These are phyloP conservation scores for Caranx melampygus DNA, from an alignment of 2,113 vertebrate species.

Conservation along the genomic window DNA sequence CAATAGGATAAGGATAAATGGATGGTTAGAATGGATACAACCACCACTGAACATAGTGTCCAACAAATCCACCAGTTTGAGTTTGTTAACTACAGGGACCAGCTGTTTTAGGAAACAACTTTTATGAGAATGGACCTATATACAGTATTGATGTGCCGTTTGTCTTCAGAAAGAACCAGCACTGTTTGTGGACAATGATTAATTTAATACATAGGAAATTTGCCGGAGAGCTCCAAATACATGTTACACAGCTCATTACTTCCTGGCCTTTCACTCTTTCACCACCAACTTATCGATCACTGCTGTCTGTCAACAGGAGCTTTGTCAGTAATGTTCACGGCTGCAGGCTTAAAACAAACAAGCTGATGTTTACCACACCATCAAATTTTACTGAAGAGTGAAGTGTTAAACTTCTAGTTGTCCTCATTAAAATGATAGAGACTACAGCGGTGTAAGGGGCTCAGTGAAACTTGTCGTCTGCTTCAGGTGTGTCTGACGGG, in stretches of 20 bases:
- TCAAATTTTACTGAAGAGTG: conserved; percentile 1
- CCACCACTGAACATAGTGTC: not conserved
- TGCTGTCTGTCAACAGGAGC: conserved; percentile 3
- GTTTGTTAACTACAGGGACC: not conserved
- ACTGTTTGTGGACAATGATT: not conserved
- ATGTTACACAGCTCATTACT: not conserved
- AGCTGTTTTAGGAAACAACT: not conserved
- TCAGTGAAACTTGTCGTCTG: not conserved
- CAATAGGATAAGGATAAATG: not conserved
- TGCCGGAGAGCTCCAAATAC: not conserved
- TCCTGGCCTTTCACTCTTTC: not conserved
- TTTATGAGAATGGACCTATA: not conserved
- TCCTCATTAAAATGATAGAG: not conserved
- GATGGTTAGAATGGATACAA: not conserved
- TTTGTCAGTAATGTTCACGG: not conserved
- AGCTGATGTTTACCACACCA: conserved; percentile 9
- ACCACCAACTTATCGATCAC: not conserved
- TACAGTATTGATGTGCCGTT: not conserved
- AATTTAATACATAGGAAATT: not conserved
- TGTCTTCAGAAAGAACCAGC: not conserved
- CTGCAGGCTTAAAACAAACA: not conserved
- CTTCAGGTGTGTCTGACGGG: not conserved
- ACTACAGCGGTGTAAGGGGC: too few relatives aligned
- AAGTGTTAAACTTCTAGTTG: not conserved
- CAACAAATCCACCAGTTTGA: not conserved